phyloP scores from a whole-genome alignment of 2,797 vertebrate genomes.

The Halcyon badia region DNA sequence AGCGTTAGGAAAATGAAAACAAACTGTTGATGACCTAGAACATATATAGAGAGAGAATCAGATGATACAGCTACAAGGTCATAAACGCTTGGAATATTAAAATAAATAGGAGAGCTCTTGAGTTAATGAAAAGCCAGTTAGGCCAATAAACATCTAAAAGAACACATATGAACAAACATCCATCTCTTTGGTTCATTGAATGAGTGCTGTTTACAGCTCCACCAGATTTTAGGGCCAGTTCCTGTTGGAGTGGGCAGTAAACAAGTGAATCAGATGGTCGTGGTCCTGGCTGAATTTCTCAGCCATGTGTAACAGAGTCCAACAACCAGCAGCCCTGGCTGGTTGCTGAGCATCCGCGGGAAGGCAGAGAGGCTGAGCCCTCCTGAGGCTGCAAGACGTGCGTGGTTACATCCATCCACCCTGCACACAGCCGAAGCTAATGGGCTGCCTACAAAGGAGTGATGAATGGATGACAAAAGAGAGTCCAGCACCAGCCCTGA shows the following conservation, averaged over 20 bases:
- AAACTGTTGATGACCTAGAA: background rate
- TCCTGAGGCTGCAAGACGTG: background rate
- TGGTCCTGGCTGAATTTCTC: background rate
- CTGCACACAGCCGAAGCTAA: background rate
- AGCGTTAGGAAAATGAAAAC: background rate
- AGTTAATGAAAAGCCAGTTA: conserved; percentile 68
- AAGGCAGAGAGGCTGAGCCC: background rate
- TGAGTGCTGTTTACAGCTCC: background rate
- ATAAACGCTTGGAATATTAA: conserved; percentile 33
- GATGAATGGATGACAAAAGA: background rate
- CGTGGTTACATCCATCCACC: too few relatives aligned
- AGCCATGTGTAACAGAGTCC: background rate
- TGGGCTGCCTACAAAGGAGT: background rate
- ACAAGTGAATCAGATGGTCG: background rate
- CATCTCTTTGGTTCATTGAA: background rate
- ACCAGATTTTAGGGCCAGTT: background rate
- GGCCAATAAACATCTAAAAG: conserved; percentile 42
- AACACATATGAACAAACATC: conserved; percentile 6
- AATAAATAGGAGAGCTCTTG: conserved; percentile 52
- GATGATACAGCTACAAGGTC: conserved; percentile 20
- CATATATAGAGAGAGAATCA: background rate
- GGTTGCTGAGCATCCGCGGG: background rate
- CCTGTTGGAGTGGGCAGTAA: conserved; percentile 20
- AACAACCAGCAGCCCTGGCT: background rate
- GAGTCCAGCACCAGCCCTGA: background rate